Conservation (phyloP, 2,797 vertebrate species). For the Channallabes apus region DNA sequence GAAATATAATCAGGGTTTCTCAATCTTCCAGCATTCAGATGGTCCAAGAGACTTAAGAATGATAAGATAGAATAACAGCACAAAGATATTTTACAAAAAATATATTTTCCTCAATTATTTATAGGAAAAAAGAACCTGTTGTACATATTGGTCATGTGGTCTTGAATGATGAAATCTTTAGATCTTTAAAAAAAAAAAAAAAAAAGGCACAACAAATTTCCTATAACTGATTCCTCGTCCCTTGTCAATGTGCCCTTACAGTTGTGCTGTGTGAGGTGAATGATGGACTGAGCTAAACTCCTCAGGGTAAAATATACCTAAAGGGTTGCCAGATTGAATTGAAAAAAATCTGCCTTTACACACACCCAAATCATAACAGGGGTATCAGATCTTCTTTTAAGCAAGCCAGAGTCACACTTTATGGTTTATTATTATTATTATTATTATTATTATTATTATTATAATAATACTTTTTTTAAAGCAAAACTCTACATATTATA, state of each 20-base stretch:
- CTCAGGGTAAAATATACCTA: constrained; percentile 3
- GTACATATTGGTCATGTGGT: background rate
- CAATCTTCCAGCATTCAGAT: background rate
- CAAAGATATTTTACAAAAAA: background rate
- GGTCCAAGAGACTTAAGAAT: background rate
- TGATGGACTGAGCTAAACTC: constrained; percentile 13
- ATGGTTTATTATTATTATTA: too few species aligned
- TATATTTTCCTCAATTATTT: background rate
- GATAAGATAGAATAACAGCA: background rate
- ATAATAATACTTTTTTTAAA: too few species aligned
- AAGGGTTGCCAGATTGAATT: constrained; percentile 37
- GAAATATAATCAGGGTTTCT: background rate
- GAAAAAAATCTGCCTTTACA: background rate
- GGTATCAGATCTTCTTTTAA: background rate
- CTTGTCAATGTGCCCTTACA: background rate
- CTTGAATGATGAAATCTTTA: background rate
- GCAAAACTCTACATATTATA: too few species aligned
- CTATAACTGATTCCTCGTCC: background rate
- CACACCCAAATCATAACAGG: background rate
- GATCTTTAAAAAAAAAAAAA: background rate
- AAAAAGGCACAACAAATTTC: background rate
- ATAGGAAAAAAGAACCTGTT: background rate
- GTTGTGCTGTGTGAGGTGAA: constrained; percentile 14
- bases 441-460: too few species aligned
- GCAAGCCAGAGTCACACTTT: background rate